Evolutionary conservation across 2,113 vertebrate genomes (phyloP), one percentile per base, ranked within the genome.

Genomic region (Misgurnus mizolepis): DNA sequence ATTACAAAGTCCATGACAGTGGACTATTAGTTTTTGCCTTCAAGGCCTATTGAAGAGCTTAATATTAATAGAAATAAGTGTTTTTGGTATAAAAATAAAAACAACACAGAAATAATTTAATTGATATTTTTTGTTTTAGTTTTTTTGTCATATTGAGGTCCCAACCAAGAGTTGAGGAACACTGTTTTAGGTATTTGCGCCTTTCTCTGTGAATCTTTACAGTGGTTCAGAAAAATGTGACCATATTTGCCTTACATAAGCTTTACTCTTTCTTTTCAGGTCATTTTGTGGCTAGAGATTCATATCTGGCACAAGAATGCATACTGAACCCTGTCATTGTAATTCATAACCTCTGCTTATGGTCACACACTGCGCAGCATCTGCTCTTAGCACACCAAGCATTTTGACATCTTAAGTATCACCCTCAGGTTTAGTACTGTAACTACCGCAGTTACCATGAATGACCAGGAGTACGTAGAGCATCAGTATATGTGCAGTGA

Each of bases 401-500:
- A 5, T 12, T 11, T 74, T 73, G 10, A 17, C 69, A 71, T 71
- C 47, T 55, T n/a, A 71, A 55, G 12, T 53, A 53, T 53, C 49
- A 12, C 49, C 14, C 5, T 8, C 49, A 4, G n/a, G 5, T 60
- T 56, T 55, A 12, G 15, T 9, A 40, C 50, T 41, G 14, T 71
- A 53, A 56, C 17, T 56, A 47, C 67, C n/a, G 8, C 68, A 17
- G 62, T 45, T 80, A 84, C 66, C 74, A 93, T 93, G 92, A 87
- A 79, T 7, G 90, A 90, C 50, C 88, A 88, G 78, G 92, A 90
- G 75, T 92, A 94, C 73, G 92, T 95, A 81, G 94, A 95, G 85
- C 96, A 96, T 85, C 95, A 97, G 89, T 97, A 94, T 74, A 96
- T 96, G 95, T 96, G 95, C 86, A 96, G 95, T 0, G 95, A 96